Base-by-base conservation (phyloP, 2,888 invertebrate genomes). In the Candidula unifasciata region DNA sequence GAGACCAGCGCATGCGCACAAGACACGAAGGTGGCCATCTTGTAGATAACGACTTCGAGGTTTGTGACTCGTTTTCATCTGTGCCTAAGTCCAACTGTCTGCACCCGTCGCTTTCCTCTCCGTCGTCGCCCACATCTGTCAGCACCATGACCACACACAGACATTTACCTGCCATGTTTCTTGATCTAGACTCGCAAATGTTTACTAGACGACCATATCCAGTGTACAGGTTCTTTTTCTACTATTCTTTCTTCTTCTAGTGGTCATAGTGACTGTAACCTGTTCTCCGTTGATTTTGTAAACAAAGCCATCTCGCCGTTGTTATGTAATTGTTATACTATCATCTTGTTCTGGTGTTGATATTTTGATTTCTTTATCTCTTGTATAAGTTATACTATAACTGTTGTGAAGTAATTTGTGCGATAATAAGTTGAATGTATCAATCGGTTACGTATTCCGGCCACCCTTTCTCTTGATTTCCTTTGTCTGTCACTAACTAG, bases 61-160 rank as follows among this genome's bases (percentile, higher is more conserved):
- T 92, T 92, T 91, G 91, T 92, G 92, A 92, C 92, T 92, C 92
- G 92, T 92, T 92, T 92, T 92, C 91, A 86, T 66, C 74, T 81
- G 66, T 78, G 69, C 21, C 35, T 66, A 82, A 79, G 82, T 77
- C 83, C 85, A 82, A 84, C 71, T 86, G 78, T 83, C 57, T 44
- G 27, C 60, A 6, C 13, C 35, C 33, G 35, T 79, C 79, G 64
- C 71, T 83, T 83, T 83, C 83, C 64, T 57, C 73, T 79, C 66
- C 71, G 74, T 73, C 18, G 16, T 54, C 33, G 3, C 57, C 35
- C 18, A 35, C 54, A 33, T n/a, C 57, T 57, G 44, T 3, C 44
- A 71, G 21, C 73, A 52, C 27, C 30, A 80, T 33, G 68, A 60
- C 24, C n/a, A 64, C n/a, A 60, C n/a, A 35, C 33, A 27, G n/a